Percentiles rank a stretch among this genome's conserved stretches.
Evolutionary conservation across 2,113 vertebrate genomes (phyloP).

Genomic region (Pseudopodoces humilis): DNA sequence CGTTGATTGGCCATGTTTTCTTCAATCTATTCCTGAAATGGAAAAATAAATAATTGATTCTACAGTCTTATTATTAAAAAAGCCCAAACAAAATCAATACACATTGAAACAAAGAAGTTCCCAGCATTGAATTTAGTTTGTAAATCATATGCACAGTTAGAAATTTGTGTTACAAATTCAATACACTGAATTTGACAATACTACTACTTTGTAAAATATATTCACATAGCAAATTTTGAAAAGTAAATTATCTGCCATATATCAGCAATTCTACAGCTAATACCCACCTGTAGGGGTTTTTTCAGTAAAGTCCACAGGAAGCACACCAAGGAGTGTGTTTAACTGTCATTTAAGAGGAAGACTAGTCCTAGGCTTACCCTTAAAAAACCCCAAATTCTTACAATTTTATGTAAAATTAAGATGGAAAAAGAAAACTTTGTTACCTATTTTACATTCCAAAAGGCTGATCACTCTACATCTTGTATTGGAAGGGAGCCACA

Average conservation of each 20-base stretch:
- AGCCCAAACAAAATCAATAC: background rate
- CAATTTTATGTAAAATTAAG: background rate
- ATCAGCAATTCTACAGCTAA: background rate
- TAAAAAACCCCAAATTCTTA: background rate
- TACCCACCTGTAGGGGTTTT: constrained; percentile 17
- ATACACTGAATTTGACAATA: background rate
- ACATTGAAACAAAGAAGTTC: background rate
- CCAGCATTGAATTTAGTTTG: background rate
- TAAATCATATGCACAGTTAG: background rate
- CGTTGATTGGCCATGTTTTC: constrained; percentile 75
- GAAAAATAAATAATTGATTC: constrained; percentile 40
- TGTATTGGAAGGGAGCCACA: background rate
- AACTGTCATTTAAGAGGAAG: background rate
- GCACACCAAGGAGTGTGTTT: background rate
- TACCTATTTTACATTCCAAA: background rate
- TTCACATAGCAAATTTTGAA: background rate
- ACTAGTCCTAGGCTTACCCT: background rate
- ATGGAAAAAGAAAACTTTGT: background rate
- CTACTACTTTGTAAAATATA: background rate
- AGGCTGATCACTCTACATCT: background rate
- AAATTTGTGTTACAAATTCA: background rate
- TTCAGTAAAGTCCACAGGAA: background rate
- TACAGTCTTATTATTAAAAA: background rate
- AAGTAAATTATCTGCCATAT: background rate
- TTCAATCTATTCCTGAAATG: constrained; percentile 59